phyloP scores from a whole-genome alignment of 2,797 vertebrate species.

The Parauchenoglanis ngamensis region DNA sequence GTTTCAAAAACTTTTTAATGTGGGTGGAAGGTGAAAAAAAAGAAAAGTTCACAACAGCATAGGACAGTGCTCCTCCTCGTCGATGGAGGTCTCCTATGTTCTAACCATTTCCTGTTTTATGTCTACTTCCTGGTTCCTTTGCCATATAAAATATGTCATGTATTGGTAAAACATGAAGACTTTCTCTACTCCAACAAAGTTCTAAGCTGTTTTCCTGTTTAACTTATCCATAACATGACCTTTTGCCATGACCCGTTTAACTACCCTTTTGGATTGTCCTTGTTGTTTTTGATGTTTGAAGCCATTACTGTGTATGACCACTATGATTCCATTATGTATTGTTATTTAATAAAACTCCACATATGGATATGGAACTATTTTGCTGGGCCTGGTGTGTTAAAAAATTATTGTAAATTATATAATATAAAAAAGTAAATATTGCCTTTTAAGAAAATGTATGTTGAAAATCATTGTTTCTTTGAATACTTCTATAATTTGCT shows the following conservation, averaged over 20 bases:
- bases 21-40: background rate
- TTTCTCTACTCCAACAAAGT: background rate
- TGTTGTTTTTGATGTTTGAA: no score
- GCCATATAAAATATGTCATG: background rate
- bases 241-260: background rate
- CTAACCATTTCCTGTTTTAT: constrained; percentile 7
- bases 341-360: background rate
- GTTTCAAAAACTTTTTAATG: background rate
- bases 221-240: background rate
- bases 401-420: background rate
- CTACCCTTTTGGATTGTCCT: background rate
- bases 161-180: background rate
- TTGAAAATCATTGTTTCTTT: background rate
- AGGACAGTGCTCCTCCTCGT: background rate
- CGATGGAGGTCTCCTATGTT: background rate
- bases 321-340: background rate
- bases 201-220: background rate
- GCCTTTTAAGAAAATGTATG: background rate
- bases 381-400: background rate
- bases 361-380: background rate
- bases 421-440: background rate
- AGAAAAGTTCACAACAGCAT: background rate
- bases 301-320: background rate
- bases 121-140: background rate
- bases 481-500: background rate